Base-by-base conservation (phyloP, 2,888 invertebrate species). In the Blastobasis lacticolella region DNA sequence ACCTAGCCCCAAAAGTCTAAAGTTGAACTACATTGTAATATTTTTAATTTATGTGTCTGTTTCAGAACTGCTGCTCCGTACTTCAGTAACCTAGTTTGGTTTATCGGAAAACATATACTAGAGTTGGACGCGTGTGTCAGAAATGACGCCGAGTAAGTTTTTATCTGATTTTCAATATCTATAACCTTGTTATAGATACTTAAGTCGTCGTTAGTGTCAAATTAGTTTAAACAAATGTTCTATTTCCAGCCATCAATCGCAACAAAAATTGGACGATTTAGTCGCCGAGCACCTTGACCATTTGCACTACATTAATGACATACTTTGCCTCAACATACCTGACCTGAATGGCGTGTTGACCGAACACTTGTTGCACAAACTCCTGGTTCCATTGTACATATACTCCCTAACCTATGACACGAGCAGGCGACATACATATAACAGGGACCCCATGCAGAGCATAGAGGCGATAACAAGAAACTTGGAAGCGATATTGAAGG, bases 11-110 rank as follows among this genome's bases (percentile, higher is more conserved):
- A 23, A 23, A 1, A 23, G 23, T 23, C 3, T 23, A 23, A 23
- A 23, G 23, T 23, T 3, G 23, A 23, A 23, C 23, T 3, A 2
- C 23, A 23, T 23, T n/a, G n/a, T n/a, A 3, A 23, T 23, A 23
- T 23, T 23, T 23, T 23, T 2, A 23, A 23, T 23, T 42, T 42
- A 42, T 6, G 7, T 42, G 8, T 1, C 50, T 5, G 40, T 68
- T 66, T 40, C 62, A 91, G 95, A 81, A 98, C 99, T 42, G 98
- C 98, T 7, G 98, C 97, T 38, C 98, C 98, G 1, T 99, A 99
- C 86, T 98, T 99, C 79, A 97, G 97, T 62, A 99, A 99, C 85
- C 91, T 99, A 52, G 98, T 99, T 45, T 99, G 98, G 97, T 98
- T 98, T 73, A 98, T 99, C 71, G 98, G 98, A 50, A 98, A 97